Conservation (phyloP, 2,888 invertebrate genomes). For the Tholera decimalis region DNA sequence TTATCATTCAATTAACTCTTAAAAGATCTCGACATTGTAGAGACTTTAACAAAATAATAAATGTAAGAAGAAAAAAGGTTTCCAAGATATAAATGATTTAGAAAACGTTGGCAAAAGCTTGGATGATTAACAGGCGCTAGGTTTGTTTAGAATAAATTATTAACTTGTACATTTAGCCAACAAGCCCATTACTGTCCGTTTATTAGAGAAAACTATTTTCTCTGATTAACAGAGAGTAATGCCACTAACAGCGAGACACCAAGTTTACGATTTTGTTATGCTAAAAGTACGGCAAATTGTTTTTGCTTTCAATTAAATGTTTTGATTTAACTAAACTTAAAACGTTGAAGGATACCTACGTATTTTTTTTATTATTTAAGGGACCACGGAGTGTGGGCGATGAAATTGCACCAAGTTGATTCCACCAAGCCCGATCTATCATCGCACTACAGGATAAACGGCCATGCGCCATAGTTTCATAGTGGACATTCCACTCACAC, state of each 20-base stretch:
- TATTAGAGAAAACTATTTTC: constrained; percentile 59
- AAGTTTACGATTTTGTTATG: constrained; percentile 51
- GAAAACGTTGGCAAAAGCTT: constrained; percentile 12
- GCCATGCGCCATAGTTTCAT: too few relatives aligned
- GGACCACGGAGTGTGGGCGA: too few relatives aligned
- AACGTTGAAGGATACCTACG: neutral
- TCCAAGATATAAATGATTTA: constrained; percentile 20
- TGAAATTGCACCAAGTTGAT: too few relatives aligned
- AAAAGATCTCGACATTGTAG: constrained; percentile 2
- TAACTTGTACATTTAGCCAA: constrained; percentile 31
- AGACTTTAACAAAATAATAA: constrained; percentile 14
- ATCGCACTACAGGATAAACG: too few relatives aligned
- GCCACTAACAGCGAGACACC: constrained; percentile 54
- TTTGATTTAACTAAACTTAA: constrained; percentile 11
- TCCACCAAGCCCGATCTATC: too few relatives aligned
- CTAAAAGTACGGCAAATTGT: constrained; percentile 30
- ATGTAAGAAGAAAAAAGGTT: constrained; percentile 7
- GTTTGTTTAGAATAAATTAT: constrained; percentile 28
- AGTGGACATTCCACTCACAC: too few relatives aligned
- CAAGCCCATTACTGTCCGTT: constrained; percentile 47
- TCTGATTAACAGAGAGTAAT: too few relatives aligned
- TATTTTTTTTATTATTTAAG: too few relatives aligned
- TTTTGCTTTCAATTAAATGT: constrained; percentile 45
- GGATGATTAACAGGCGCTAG: constrained; percentile 23
- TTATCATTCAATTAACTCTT: constrained; percentile 17